These are phyloP conservation scores for Genyomyrus donnyi DNA, from an alignment of 2,113 vertebrate genomes.

Conservation along the genomic window DNA sequence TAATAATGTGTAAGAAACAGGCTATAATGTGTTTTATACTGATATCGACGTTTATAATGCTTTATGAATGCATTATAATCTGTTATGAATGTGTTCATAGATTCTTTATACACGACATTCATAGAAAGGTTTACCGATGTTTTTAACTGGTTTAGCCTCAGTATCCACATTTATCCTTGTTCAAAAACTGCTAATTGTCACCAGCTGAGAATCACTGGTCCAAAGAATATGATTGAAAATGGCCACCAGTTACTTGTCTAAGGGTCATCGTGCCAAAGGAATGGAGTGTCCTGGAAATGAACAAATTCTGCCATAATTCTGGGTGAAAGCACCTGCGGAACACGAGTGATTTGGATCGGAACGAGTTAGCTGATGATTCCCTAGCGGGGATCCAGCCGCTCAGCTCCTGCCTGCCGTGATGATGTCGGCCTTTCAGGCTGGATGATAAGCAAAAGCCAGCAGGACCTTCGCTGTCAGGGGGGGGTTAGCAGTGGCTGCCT, in stretches of 20 bases:
- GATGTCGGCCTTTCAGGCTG: neutral
- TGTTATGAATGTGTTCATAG: neutral
- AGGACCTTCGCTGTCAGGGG: neutral
- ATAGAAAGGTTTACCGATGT: neutral
- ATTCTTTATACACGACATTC: neutral
- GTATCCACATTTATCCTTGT: neutral
- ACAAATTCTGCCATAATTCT: slow-evolving; percentile 10
- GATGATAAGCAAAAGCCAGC: neutral
- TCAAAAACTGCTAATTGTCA: neutral
- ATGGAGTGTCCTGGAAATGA: neutral
- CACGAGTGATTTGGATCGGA: neutral
- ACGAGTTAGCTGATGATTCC: slow-evolving; percentile 12
- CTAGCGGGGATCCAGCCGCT: neutral
- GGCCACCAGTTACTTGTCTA: neutral
- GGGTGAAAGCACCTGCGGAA: neutral
- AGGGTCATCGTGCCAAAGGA: slow-evolving; percentile 13
- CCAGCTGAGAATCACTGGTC: neutral
- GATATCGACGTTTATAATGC: neutral
- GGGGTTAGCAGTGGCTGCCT: neutral
- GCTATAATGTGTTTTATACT: neutral
- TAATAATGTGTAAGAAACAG: neutral
- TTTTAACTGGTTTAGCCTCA: neutral
- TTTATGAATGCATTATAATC: neutral
- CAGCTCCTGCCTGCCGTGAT: no score
- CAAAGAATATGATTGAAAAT: neutral